Base-by-base conservation (phyloP, 2,113 vertebrate genomes). In the Leptobrachium ailaonicum region DNA sequence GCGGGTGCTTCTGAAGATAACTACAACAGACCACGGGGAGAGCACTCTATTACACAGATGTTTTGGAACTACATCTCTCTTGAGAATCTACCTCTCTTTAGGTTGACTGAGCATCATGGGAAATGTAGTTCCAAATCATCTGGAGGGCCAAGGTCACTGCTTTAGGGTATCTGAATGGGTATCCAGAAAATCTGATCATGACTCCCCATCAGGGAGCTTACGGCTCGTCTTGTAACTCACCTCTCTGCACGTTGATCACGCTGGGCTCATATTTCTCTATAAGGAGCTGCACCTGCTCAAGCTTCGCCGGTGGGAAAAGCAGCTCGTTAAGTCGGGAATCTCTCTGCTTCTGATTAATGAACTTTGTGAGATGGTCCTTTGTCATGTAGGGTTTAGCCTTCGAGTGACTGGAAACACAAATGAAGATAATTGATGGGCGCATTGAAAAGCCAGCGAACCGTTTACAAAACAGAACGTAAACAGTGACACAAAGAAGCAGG, bases 331-430 rank as follows among this genome's bases (percentile, higher is more conserved):
- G 96, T 54, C 96, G 92, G 0, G 95, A 90, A 86, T 99, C 96
- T 0, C 96, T 91, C 85, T 99, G 98, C 62, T 96, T 98, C 88
- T 96, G 94, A 78, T 98, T 98, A 85, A 99, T 95, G 79, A 99
- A 99, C 84, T 97, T 97, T 47, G 95, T 91, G 89, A 99, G 88
- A 81, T 96, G 95, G 6, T 98, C 97, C 84, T 96, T 98, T 0
- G 96, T 97, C 97, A 99, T 98, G 89, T 95, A 98, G 64, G 97
- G 97, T 85, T 99, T 99, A 64, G 92, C 92, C 87, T 94, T 94
- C 1, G 90, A 86, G n/a, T 94, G 93, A 83, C 95, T 96, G 60
- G 12, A 64, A 80, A 63, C 79, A 88, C n/a, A 77, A 43, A 50
- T 10, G 8, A 50, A 50, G 20, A 20, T 50, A 47, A n/a, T 47